Evolutionary conservation across 1,140 invertebrate genomes (phyloP).

Genomic region (Eupristina koningsbergeri): DNA sequence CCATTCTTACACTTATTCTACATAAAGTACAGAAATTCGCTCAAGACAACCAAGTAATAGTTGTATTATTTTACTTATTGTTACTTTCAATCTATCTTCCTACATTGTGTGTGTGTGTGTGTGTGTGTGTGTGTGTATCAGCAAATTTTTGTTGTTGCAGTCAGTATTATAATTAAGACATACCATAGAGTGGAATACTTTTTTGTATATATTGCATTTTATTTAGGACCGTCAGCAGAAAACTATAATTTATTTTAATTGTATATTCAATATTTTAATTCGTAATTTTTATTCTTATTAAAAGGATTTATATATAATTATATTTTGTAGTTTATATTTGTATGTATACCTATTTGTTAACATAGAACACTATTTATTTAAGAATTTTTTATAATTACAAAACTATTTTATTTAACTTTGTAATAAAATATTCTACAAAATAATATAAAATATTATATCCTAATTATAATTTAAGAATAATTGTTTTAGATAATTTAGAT

Average conservation of each 20-base stretch:
- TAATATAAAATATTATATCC: too few species aligned
- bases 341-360: not conserved
- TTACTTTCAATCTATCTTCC: not conserved
- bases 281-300: not conserved
- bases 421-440: not conserved
- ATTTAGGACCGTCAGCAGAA: conserved; percentile 42
- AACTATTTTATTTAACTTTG: not conserved
- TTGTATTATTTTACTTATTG: not conserved
- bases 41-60: conserved; percentile 28
- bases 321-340: too few species aligned
- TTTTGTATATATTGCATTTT: conserved; percentile 13
- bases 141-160: conserved; percentile 18
- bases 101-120: not conserved
- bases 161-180: conserved; percentile 32
- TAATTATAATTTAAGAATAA: too few species aligned
- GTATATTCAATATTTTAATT: conserved; percentile 1
- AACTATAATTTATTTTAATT: not conserved
- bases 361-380: not conserved
- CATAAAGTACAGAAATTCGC: conserved; percentile 11
- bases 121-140: conserved; percentile 8
- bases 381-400: not conserved
- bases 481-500: too few species aligned
- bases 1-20: conserved; percentile 8
- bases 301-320: too few species aligned
- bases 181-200: conserved; percentile 14